Evolutionary conservation across 2,797 vertebrate genomes (phyloP), one percentile per base, ranked within the genome.

Genomic region (Adrianichthys oophorus): DNA sequence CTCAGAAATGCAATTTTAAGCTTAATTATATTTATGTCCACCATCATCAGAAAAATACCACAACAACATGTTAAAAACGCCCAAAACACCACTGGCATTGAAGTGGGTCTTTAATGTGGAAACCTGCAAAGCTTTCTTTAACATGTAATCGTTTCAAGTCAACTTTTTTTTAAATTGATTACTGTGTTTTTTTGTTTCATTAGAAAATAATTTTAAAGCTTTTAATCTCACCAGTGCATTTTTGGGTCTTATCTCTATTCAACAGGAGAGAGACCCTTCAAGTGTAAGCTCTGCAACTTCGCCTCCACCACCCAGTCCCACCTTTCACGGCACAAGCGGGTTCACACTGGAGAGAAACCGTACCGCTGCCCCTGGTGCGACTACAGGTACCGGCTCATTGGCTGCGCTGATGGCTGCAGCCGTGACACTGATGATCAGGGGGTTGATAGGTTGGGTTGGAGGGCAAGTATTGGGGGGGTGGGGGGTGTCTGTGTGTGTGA

Each of bases 301-400:
- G 97, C 97, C 72, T 99, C 96, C 52, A 98, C 97, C 62, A 99
- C 97, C 0, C 97, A 99, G 66, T 99, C 97, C 0, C 97, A 99
- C 89, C 89, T 99, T 78, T 98, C 96, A 3, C 91, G 97, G 23
- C 97, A 99, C 86, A 96, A 95, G 65, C 95, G 97, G 4, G 96
- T 98, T 59, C 97, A 99, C 91, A 99, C 97, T 0, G 97, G 97
- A 70, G 97, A 99, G 86, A 99, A 99, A 81, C 97, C 97, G 6
- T 98, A 98, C 89, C 93, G 94, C 72, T 99, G 97, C 88, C 97
- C 97, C 85, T 99, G 97, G 97, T 99, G 97, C 86, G 95, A 99
- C 87, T 99, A 99, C 94, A 98, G 97, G 97, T 99, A 95, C 86
- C 56, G 77, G 79, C 83, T 89, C 79, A 72, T 85, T 89, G 89